phyloP scores from a whole-genome alignment of 2,888 invertebrate genomes.

The Peribatodes rhomboidaria region DNA sequence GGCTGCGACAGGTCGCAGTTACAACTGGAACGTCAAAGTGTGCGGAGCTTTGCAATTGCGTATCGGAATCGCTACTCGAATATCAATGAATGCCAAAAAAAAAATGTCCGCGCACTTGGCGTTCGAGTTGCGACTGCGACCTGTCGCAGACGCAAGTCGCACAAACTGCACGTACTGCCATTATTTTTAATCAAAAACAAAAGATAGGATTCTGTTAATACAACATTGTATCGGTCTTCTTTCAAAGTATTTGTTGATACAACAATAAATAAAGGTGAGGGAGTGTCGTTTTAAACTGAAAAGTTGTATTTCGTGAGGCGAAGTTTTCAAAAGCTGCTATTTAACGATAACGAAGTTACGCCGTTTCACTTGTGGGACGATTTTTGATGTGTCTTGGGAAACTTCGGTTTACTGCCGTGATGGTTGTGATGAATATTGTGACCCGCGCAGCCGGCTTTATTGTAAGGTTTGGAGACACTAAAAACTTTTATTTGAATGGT shows the following conservation, averaged over 20 bases:
- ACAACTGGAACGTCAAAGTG: too few species aligned
- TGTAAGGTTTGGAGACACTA: conserved; percentile 1
- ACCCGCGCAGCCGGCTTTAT: conserved; percentile 14
- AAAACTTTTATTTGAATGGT: conserved; percentile 19
- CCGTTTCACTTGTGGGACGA: conserved; percentile 37
- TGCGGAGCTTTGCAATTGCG: too few species aligned
- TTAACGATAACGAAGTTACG: conserved; percentile 59
- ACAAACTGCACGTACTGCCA: too few species aligned
- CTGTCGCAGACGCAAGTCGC: too few species aligned
- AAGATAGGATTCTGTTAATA: conserved; percentile 11
- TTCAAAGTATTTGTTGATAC: conserved; percentile 44
- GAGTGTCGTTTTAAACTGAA: conserved; percentile 40
- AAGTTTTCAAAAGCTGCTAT: conserved; percentile 59
- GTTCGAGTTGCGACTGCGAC: too few species aligned
- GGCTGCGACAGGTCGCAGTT: too few species aligned
- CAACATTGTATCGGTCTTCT: conserved; percentile 9
- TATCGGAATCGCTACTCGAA: too few species aligned
- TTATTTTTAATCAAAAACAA: neutral
- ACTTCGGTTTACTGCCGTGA: conserved; percentile 25
- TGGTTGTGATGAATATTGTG: conserved; percentile 32
- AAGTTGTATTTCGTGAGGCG: conserved; percentile 58
- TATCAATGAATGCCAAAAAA: too few species aligned
- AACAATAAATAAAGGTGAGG: conserved; percentile 46
- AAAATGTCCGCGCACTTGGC: too few species aligned
- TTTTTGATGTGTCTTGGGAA: conserved; percentile 32